Evolutionary conservation across 1,140 invertebrate genomes (phyloP).

Genomic region (Euglossa dilemma): DNA sequence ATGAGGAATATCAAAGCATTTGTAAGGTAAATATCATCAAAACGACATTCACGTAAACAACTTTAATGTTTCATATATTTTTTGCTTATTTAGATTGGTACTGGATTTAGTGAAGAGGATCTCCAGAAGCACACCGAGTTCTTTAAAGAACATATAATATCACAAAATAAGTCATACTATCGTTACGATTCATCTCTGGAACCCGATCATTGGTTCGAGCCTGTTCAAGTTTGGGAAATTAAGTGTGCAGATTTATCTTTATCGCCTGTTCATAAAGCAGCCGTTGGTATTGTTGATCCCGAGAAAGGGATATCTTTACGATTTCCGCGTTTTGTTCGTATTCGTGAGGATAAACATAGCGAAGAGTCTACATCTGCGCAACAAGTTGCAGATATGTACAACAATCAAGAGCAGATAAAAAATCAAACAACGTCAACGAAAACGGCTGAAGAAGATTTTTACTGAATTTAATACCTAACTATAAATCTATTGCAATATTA

Average conservation of each 20-base stretch:
- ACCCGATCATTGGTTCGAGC: constrained; percentile 98
- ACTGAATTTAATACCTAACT: constrained; percentile 76
- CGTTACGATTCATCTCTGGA: constrained; percentile 88
- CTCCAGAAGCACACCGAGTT: constrained; percentile 90
- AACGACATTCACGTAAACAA: not conserved
- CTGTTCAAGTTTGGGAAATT: constrained; percentile 97
- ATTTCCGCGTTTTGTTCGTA: constrained; percentile 97
- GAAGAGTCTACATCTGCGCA: constrained; percentile 96
- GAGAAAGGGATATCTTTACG: constrained; percentile 97
- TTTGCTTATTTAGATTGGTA: constrained; percentile 90
- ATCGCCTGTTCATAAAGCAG: constrained; percentile 97
- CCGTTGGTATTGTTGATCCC: constrained; percentile 93
- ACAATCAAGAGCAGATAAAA: constrained; percentile 95
- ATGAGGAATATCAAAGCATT: constrained; percentile 96
- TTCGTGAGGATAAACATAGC: constrained; percentile 95
- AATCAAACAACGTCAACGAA: constrained; percentile 84
- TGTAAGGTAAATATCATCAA: constrained; percentile 87
- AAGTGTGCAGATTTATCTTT: constrained; percentile 99
- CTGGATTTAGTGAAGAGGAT: constrained; percentile 97
- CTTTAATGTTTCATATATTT: constrained; percentile 43
- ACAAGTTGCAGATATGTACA: constrained; percentile 93
- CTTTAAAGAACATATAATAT: constrained; percentile 90
- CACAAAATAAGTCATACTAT: constrained; percentile 93
- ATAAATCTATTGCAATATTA: too few relatives aligned
- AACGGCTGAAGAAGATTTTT: constrained; percentile 87